phyloP scores from a whole-genome alignment of 2,797 vertebrate species.

The Paramormyrops hopkinsi region DNA sequence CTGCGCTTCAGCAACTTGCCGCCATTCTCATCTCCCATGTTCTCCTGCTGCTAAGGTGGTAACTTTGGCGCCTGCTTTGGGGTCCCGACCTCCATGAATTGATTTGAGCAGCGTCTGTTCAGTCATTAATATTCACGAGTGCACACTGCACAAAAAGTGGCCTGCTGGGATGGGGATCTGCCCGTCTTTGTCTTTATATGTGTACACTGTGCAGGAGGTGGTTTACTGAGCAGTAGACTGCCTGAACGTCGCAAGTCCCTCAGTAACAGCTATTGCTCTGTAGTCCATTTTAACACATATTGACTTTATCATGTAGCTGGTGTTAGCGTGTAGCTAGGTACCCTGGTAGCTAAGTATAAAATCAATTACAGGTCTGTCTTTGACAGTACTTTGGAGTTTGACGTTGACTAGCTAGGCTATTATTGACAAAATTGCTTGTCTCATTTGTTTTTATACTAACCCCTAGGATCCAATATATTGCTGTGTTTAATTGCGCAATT shows the following conservation, averaged over 20 bases:
- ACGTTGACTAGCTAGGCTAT: background rate
- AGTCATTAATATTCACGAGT: background rate
- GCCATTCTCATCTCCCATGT: background rate
- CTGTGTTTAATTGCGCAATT: background rate
- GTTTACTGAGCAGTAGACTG: background rate
- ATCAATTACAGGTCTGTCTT: background rate
- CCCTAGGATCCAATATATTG: background rate
- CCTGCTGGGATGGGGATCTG: background rate
- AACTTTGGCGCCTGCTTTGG: background rate
- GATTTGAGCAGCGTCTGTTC: background rate
- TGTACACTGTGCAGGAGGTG: background rate
- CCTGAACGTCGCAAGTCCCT: background rate
- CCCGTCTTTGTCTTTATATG: background rate
- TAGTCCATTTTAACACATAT: background rate
- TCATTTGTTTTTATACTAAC: background rate
- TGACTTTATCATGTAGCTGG: background rate
- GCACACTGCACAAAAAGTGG: background rate
- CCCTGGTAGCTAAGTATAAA: background rate
- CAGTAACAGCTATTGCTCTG: background rate
- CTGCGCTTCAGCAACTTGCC: background rate
- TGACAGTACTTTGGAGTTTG: background rate
- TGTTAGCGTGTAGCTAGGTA: background rate
- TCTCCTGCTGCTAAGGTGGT: background rate
- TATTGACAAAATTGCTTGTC: background rate
- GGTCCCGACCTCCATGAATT: background rate